These are phyloP conservation scores for Clostera curtula DNA, from an alignment of 2,888 invertebrate genomes.

Conservation along the genomic window DNA sequence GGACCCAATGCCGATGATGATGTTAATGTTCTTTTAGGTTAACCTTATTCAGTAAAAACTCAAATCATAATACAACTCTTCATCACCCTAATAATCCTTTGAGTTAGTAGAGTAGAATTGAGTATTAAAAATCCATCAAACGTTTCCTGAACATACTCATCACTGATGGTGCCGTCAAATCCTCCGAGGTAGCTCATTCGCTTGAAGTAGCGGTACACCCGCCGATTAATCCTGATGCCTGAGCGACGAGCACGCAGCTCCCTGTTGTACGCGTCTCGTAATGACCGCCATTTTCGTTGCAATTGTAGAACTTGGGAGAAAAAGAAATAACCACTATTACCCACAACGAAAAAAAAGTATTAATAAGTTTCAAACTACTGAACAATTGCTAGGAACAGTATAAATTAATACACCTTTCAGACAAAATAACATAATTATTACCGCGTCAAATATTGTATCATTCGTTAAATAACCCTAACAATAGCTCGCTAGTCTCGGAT, in stretches of 20 bases:
- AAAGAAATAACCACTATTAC: constrained; percentile 7
- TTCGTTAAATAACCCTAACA: too few species aligned
- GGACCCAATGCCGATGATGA: too few species aligned
- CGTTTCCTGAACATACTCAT: constrained; percentile 36
- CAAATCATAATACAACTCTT: too few species aligned
- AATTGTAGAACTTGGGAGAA: constrained; percentile 46
- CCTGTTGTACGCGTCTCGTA: constrained; percentile 60
- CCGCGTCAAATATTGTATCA: too few species aligned
- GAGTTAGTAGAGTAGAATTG: not conserved
- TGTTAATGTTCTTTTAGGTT: too few species aligned
- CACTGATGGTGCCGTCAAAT: constrained; percentile 43
- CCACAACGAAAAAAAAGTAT: too few species aligned
- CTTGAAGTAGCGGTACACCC: constrained; percentile 61
- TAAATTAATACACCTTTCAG: too few species aligned
- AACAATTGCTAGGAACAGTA: too few species aligned
- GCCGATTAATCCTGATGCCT: constrained; percentile 34
- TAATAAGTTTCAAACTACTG: too few species aligned
- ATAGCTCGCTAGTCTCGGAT: too few species aligned
- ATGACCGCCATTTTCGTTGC: constrained; percentile 63
- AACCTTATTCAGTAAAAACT: too few species aligned
- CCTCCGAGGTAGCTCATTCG: constrained; percentile 60
- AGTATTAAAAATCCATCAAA: constrained; percentile 1
- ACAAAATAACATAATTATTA: too few species aligned
- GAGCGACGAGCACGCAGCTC: constrained; percentile 48
- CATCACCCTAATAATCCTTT: not conserved